Evolutionary conservation across 1,140 invertebrate genomes (phyloP).

Genomic region (Heliconius congener): DNA sequence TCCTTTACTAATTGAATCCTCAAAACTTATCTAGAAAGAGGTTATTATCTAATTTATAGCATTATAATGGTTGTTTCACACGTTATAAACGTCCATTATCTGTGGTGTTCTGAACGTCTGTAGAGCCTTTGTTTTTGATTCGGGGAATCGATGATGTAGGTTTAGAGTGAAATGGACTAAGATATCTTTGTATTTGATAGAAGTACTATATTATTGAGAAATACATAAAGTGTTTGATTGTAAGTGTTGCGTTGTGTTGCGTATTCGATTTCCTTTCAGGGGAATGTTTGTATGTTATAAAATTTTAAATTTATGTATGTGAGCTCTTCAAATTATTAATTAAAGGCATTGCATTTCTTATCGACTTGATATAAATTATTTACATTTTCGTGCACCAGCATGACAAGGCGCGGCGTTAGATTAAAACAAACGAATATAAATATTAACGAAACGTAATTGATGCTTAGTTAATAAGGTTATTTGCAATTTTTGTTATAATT

Average conservation of each 20-base stretch:
- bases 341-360: no score
- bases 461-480: no score
- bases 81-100: conserved; percentile 37
- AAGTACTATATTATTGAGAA: not conserved
- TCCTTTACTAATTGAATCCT: conserved; percentile 23
- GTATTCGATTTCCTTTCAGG: not conserved
- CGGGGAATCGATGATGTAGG: conserved; percentile 2
- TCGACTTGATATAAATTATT: no score
- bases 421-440: no score
- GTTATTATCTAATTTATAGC: conserved; percentile 37
- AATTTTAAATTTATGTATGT: not conserved
- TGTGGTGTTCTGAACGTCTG: conserved; percentile 19
- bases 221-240: not conserved
- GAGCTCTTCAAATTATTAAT: no score
- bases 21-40: conserved; percentile 22
- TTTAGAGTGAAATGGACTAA: not conserved
- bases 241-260: not conserved
- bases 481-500: no score
- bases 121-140: conserved; percentile 32
- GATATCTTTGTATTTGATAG: not conserved
- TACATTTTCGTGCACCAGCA: no score
- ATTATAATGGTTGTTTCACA: conserved; percentile 40
- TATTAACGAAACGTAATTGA: no score
- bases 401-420: no score
- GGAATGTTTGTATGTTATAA: not conserved